A percentile compares a stretch with the other conserved stretches of the same genome.
Conservation (phyloP, 2,797 vertebrate genomes). For the Babyrousa celebensis region DNA sequence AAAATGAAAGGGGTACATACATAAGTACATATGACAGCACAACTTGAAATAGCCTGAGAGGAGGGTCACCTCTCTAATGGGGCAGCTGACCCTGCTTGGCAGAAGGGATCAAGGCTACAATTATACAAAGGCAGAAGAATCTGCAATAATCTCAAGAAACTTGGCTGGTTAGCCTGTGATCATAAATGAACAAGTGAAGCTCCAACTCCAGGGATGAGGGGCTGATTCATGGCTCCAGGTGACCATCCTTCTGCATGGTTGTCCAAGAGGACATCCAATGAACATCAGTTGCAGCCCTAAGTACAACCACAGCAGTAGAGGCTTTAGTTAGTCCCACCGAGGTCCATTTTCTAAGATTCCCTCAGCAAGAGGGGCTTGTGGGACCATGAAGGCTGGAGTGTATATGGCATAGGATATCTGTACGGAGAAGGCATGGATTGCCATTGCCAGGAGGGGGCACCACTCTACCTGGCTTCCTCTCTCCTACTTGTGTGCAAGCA, state of each 20-base stretch:
- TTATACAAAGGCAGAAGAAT: too few species aligned
- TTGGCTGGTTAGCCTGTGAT: too few species aligned
- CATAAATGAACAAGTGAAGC: not conserved
- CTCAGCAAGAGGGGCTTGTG: not conserved
- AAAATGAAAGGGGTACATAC: too few species aligned
- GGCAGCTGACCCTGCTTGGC: not conserved
- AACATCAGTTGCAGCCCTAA: too few species aligned
- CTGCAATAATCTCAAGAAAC: not conserved
- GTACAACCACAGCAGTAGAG: rapidly evolving
- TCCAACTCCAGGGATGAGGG: not conserved
- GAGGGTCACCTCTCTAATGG: not conserved
- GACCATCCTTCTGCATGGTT: not conserved
- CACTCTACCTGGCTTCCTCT: not conserved
- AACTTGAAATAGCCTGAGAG: not conserved
- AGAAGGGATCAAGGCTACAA: not conserved
- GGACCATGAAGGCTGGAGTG: too few species aligned
- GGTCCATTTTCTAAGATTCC: not conserved
- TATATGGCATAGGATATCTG: too few species aligned
- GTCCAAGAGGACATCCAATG: not conserved
- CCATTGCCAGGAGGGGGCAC: too few species aligned
- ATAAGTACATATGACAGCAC: too few species aligned
- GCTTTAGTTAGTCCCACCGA: not conserved
- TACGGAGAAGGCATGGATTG: not conserved
- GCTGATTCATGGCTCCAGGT: not conserved
- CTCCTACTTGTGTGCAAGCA: not conserved